Evolutionary conservation across 53 echinoderm and acorn worm species (phyloP).

Genomic region (Antedon mediterranea): DNA sequence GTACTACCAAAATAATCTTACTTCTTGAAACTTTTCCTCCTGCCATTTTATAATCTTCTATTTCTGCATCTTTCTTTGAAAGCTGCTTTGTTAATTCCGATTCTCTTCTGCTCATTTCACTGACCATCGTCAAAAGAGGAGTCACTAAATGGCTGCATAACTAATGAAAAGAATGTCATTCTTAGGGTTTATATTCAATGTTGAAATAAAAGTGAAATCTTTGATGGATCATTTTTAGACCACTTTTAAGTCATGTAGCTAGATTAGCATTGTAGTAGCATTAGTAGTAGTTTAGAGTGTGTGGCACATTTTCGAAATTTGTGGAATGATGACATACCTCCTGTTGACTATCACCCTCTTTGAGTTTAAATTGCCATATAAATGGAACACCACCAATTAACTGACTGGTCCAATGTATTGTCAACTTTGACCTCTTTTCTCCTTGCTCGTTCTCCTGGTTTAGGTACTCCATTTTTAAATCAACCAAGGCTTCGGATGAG

Average conservation of each 20-base stretch:
- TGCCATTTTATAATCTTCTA: conserved; percentile 69
- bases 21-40: conserved; percentile 84
- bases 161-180: neutral
- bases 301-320: too few relatives aligned
- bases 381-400: conserved; percentile 70
- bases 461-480: neutral
- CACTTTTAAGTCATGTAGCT: too few relatives aligned
- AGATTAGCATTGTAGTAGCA: too few relatives aligned
- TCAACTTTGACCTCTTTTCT: conserved; percentile 10
- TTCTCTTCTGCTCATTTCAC: conserved; percentile 67
- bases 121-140: conserved; percentile 74
- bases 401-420: conserved; percentile 34
- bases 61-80: conserved; percentile 71
- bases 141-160: conserved; percentile 42
- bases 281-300: too few relatives aligned
- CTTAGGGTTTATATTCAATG: too few relatives aligned
- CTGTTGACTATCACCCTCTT: conserved; percentile 21
- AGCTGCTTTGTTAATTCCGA: conserved; percentile 40
- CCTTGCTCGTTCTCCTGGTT: conserved; percentile 9
- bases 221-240: too few relatives aligned
- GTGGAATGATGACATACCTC: too few relatives aligned
- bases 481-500: neutral
- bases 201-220: too few relatives aligned
- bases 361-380: conserved; percentile 49
- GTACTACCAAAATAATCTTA: conserved; percentile 12